These are phyloP conservation scores for Baronia brevicornis DNA, from an alignment of 2,888 invertebrate genomes.

Conservation along the genomic window DNA sequence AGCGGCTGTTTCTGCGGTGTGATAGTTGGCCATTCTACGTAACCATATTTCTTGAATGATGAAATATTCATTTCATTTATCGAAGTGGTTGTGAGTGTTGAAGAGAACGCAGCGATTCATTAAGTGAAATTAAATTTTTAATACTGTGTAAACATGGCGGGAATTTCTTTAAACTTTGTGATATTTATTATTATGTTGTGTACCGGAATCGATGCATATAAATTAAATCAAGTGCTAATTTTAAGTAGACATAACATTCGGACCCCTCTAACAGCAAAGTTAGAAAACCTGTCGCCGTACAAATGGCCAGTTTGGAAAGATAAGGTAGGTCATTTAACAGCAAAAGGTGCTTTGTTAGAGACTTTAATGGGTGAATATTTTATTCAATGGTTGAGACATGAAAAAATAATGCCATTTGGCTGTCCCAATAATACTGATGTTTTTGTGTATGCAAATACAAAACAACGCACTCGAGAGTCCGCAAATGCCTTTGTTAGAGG, in stretches of 20 bases:
- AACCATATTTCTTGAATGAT: conserved; percentile 12
- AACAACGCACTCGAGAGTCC: conserved; percentile 42
- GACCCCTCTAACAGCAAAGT: conserved; percentile 36
- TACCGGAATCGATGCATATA: background rate
- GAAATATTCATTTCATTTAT: conserved; percentile 12
- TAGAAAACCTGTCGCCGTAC: conserved; percentile 33
- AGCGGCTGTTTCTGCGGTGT: no score
- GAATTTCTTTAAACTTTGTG: background rate
- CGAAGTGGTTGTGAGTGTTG: conserved; percentile 5
- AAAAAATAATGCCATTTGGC: conserved; percentile 29
- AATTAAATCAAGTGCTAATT: conserved; percentile 41
- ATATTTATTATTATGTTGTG: background rate
- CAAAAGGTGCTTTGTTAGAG: conserved; percentile 49
- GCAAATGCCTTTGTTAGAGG: conserved; percentile 40
- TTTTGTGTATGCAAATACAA: conserved; percentile 46
- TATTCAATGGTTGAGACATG: conserved; percentile 36
- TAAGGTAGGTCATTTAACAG: conserved; percentile 38
- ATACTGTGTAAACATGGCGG: conserved; percentile 7
- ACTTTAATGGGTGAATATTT: conserved; percentile 48
- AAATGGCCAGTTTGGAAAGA: conserved; percentile 40
- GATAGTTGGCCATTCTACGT: conserved; percentile 7
- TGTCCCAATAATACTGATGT: conserved; percentile 37
- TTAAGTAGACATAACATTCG: conserved; percentile 52
- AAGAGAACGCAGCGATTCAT: background rate
- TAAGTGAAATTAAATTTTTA: background rate